A percentile compares a stretch with the other conserved stretches of the same genome.
Conservation (phyloP, 35 echinoderm and acorn worm genomes). For the Apostichopus californicus region DNA sequence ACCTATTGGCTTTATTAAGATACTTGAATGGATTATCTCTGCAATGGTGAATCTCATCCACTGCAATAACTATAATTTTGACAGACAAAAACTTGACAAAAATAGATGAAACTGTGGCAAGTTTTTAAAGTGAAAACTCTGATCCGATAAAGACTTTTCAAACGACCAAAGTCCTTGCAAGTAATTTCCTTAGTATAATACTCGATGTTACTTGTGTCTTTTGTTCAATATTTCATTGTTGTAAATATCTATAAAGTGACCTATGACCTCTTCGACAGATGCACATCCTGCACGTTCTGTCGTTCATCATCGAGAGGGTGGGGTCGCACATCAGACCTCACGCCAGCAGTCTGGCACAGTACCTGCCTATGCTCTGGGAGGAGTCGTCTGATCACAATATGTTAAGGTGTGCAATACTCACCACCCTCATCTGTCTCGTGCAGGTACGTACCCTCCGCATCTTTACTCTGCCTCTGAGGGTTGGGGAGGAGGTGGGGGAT, state of each 20-base stretch:
- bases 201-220: too few species aligned
- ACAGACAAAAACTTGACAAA: too few species aligned
- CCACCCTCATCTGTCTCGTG: conserved; percentile 87
- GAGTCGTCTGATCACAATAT: conserved; percentile 96
- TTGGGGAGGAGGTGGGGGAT: neutral
- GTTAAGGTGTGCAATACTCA: conserved; percentile 98
- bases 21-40: too few species aligned
- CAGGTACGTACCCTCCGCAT: conserved; percentile 57
- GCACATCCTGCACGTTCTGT: conserved; percentile 93
- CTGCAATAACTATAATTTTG: too few species aligned
- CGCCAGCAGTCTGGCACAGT: conserved; percentile 80
- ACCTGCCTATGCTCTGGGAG: conserved; percentile 95
- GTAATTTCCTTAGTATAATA: too few species aligned
- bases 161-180: too few species aligned
- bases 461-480: neutral
- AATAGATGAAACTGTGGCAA: too few species aligned
- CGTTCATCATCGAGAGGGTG: conserved; percentile 94
- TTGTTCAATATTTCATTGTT: too few species aligned
- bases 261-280: conserved; percentile 54
- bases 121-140: too few species aligned
- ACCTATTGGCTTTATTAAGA: too few species aligned
- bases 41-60: too few species aligned
- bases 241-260: neutral
- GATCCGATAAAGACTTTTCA: too few species aligned
- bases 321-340: conserved; percentile 82